Evolutionary conservation across 2,888 invertebrate species (phyloP).

Genomic region (Pedicia rivosa): DNA sequence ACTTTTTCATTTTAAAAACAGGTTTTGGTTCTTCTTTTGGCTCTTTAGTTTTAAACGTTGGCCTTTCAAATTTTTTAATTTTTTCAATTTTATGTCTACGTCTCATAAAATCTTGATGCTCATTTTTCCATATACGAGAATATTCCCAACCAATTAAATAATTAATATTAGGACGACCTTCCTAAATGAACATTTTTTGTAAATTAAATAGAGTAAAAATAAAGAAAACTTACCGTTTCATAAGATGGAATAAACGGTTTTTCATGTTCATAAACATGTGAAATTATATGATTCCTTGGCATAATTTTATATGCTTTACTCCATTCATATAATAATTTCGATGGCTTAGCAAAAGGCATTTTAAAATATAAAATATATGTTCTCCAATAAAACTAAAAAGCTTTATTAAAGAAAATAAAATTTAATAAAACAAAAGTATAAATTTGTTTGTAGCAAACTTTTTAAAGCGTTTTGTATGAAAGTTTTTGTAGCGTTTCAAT

Average conservation of each 20-base stretch:
- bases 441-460: too few species aligned
- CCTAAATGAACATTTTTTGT: neutral
- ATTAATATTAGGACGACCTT: neutral
- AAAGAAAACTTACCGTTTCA: neutral
- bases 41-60: neutral
- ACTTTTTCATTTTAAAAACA: neutral
- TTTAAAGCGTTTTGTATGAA: neutral
- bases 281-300: neutral
- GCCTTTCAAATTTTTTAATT: conserved; percentile 1
- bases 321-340: neutral
- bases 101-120: neutral
- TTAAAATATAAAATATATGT: too few species aligned
- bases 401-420: too few species aligned
- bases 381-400: too few species aligned
- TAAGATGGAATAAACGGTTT: conserved; percentile 3
- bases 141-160: conserved; percentile 3
- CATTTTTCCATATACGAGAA: conserved; percentile 1
- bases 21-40: neutral
- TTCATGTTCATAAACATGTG: neutral
- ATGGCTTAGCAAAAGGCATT: too few species aligned
- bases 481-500: neutral
- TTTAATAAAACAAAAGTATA: too few species aligned
- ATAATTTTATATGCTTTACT: neutral
- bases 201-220: neutral
- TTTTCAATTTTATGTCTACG: neutral